Conservation (phyloP, 2,113 vertebrate species). For the Cygnus atratus region DNA sequence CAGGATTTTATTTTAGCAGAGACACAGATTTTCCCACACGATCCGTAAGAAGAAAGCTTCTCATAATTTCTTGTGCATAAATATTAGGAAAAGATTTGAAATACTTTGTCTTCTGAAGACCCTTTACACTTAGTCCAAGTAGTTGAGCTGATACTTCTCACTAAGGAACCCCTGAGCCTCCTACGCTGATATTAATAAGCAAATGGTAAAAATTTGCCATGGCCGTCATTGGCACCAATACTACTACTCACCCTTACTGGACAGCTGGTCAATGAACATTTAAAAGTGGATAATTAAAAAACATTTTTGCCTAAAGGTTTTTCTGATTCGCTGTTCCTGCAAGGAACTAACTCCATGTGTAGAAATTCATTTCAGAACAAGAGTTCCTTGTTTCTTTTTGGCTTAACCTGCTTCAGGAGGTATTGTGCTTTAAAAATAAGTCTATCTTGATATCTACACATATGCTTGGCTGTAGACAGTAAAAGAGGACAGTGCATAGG, state of each 20-base stretch:
- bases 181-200: neutral
- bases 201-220: neutral
- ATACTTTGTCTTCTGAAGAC: slow-evolving; percentile 43
- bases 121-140: neutral
- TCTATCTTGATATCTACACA: neutral
- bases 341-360: neutral
- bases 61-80: slow-evolving; percentile 7
- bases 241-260: neutral
- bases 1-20: slow-evolving; percentile 42
- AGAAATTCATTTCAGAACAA: neutral
- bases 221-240: neutral
- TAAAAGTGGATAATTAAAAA: neutral
- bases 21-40: slow-evolving; percentile 47
- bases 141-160: neutral
- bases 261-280: neutral
- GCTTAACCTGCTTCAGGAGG: neutral
- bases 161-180: neutral
- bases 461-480: neutral
- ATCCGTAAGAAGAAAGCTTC: neutral
- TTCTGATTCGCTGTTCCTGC: slow-evolving; percentile 26
- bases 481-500: neutral
- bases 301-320: neutral
- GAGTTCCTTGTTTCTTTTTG: neutral
- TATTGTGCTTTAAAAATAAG: neutral
- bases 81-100: slow-evolving; percentile 33